These are phyloP conservation scores for Numida meleagris DNA, from an alignment of 2,113 vertebrate genomes.

Conservation along the genomic window DNA sequence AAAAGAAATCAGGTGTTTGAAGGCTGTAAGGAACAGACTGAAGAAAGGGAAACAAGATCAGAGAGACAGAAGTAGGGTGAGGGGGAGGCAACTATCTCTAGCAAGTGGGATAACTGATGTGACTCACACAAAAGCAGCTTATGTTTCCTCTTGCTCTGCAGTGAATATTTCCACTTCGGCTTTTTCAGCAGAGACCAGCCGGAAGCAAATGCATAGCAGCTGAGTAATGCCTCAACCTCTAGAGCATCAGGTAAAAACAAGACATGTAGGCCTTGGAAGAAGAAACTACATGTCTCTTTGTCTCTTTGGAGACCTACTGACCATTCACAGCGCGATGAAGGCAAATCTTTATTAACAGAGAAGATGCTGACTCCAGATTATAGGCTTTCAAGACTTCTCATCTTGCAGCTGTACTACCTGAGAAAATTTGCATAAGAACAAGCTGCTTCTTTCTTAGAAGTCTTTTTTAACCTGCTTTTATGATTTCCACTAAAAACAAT, in stretches of 20 bases:
- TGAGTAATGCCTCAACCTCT: background rate
- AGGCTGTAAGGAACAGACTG: background rate
- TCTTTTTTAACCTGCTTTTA: background rate
- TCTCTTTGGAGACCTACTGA: background rate
- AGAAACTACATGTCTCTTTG: background rate
- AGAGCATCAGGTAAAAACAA: background rate
- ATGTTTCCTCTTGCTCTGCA: background rate
- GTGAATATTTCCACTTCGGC: background rate
- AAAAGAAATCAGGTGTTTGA: constrained; percentile 17
- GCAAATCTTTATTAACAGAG: background rate
- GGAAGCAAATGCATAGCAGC: background rate
- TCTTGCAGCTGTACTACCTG: background rate
- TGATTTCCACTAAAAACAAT: background rate
- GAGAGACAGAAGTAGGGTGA: background rate
- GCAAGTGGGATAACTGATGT: background rate
- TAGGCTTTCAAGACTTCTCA: background rate
- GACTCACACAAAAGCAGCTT: background rate
- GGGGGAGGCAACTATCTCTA: background rate
- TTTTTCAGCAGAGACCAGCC: background rate
- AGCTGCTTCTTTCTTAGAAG: background rate
- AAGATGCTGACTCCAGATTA: background rate
- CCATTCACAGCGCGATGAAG: background rate
- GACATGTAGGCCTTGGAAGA: background rate
- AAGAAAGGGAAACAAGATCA: background rate
- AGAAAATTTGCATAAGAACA: constrained; percentile 51